These are phyloP conservation scores for Corythornis cristatus DNA, from an alignment of 2,113 vertebrate species.

Conservation along the genomic window DNA sequence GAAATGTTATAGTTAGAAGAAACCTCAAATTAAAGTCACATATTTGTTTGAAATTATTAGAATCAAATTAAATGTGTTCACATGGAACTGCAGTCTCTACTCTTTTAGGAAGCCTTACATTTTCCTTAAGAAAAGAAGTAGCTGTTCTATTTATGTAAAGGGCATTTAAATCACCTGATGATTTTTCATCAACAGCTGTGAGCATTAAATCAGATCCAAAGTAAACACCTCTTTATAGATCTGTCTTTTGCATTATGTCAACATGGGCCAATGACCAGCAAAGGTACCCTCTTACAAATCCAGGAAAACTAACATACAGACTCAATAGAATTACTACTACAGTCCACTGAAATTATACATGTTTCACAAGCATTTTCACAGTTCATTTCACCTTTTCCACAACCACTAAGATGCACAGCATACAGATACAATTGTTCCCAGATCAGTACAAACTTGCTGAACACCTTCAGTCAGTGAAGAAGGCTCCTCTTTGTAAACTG, in stretches of 20 bases:
- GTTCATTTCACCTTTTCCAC: conserved; percentile 24
- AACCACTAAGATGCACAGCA: neutral
- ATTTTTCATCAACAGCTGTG: neutral
- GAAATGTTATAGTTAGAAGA: conserved; percentile 61
- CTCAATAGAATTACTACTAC: neutral
- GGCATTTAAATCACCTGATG: neutral
- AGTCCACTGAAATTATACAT: neutral
- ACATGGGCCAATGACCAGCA: neutral
- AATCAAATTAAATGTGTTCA: neutral
- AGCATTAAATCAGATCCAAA: neutral
- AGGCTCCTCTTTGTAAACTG: neutral
- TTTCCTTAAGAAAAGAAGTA: neutral
- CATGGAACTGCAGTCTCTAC: neutral
- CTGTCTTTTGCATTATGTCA: neutral
- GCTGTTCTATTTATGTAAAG: neutral
- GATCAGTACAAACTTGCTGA: neutral
- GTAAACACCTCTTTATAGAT: neutral
- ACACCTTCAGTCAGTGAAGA: neutral
- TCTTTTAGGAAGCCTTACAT: neutral
- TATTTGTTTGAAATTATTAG: conserved; percentile 53
- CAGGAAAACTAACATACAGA: neutral
- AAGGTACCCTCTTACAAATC: conserved; percentile 25
- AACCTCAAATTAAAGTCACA: conserved; percentile 55
- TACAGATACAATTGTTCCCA: neutral
- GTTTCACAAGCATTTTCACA: conserved; percentile 1